Conservation (phyloP, 2,797 vertebrate species). For the Limnodromus scolopaceus region DNA sequence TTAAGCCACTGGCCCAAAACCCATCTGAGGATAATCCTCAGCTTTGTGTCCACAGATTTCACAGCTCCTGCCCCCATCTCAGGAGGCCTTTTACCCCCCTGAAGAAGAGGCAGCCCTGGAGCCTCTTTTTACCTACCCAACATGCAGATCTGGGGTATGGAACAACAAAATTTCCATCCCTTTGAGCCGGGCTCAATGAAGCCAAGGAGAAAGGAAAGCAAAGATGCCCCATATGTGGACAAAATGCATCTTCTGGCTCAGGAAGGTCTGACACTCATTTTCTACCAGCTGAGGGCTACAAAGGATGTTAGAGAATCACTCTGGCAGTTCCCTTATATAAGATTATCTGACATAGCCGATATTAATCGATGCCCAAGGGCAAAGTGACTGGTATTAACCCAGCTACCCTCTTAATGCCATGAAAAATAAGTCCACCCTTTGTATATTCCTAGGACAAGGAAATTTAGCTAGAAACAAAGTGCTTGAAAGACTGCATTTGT, state of each 20-base stretch:
- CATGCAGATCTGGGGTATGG: not conserved
- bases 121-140: not conserved
- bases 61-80: not conserved
- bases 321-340: not conserved
- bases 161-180: not conserved
- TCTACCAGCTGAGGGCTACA: not conserved
- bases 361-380: not conserved
- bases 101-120: not conserved
- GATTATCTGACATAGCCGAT: not conserved
- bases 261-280: not conserved
- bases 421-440: not conserved
- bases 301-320: not conserved
- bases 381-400: not conserved
- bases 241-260: not conserved
- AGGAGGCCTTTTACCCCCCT: not conserved
- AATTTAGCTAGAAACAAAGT: slow-evolving; percentile 19
- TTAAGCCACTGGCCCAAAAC: not conserved
- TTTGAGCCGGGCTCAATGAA: not conserved
- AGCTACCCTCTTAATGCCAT: not conserved
- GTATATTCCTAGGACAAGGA: not conserved
- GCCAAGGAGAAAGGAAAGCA: not conserved
- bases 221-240: not conserved
- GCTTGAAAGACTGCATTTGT: slow-evolving; percentile 45
- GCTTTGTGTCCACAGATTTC: not conserved
- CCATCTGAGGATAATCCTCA: not conserved